Base-by-base conservation (phyloP, 2,888 invertebrate genomes). In the Reticulitermes lucifugus region DNA sequence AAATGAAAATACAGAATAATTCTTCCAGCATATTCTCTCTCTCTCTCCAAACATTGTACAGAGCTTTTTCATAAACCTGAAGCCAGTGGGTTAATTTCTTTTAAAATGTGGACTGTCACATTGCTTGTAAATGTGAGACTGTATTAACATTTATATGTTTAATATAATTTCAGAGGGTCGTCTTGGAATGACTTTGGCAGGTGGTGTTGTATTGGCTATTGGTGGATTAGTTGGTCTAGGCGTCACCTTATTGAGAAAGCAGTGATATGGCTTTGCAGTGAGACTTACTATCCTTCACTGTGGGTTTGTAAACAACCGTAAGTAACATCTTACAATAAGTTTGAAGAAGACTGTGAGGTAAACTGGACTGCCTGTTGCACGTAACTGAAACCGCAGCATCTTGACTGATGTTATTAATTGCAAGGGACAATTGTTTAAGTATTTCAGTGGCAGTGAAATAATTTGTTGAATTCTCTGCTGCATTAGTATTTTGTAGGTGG, bases 171-270 rank as follows among this genome's bases (percentile, higher is more conserved):
- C 91, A 93, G 98, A 98, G 90, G 97, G 97, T 22, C 91, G 97
- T 84, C 93, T 96, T 88, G 98, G 98, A 79, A 96, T 97, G 91
- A 98, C 98, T 43, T 94, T 98, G 86, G 96, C 97, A 83, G 96
- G 98, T 87, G 97, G 97, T 87, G 96, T 96, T n/a, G 95, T 96
- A 85, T 91, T 98, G 73, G 97, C 96, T 18, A 90, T 96, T 83
- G 97, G 97, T 83, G 96, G 96, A 84, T 92, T 97, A 83, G 94
- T 98, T 41, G 97, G 97, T 71, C 93, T 98, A 41, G 98, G 96
- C 86, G 93, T 98, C 88, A 96, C 97, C 83, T 92, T 97, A 88
- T 93, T 95, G 51, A 93, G 93, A 90, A 92, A 91, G 29, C 41
- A 46, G 25, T 41, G 41, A 41, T 18, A 21, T 41, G 12, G 9